Evolutionary conservation across 2,113 vertebrate genomes (phyloP).

Genomic region (Muscicapa adusta): DNA sequence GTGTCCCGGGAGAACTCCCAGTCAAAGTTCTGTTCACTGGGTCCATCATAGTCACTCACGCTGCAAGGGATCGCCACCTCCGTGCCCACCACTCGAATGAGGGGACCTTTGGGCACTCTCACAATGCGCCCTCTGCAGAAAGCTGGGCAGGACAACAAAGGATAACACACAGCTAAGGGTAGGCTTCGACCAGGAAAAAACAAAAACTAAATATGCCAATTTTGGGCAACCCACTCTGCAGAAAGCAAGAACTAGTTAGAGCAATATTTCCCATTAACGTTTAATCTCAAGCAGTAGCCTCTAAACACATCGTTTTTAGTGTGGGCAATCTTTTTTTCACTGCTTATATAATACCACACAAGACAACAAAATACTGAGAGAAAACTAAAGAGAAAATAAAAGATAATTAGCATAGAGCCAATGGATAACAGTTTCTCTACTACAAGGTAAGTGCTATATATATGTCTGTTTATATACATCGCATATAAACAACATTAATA

Average conservation of each 20-base stretch:
- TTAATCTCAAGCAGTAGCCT: background rate
- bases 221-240: background rate
- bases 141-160: slow-evolving; percentile 54
- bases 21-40: slow-evolving; percentile 91
- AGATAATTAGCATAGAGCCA: background rate
- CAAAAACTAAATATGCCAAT: background rate
- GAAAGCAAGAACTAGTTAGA: background rate
- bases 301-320: background rate
- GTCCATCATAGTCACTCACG: slow-evolving; percentile 86
- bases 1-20: slow-evolving; percentile 77
- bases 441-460: background rate
- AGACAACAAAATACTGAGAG: background rate
- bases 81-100: slow-evolving; percentile 85
- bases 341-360: background rate
- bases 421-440: background rate
- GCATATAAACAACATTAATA: background rate
- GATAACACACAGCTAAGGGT: background rate
- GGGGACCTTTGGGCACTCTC: slow-evolving; percentile 79
- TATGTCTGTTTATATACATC: too few relatives aligned
- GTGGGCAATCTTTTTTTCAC: background rate
- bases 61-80: slow-evolving; percentile 85
- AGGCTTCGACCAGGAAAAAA: background rate
- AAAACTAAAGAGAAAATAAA: background rate
- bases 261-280: background rate
- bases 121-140: slow-evolving; percentile 81